Conservation (phyloP, 2,797 vertebrate genomes). For the Tenualosa thibaudeaui region DNA sequence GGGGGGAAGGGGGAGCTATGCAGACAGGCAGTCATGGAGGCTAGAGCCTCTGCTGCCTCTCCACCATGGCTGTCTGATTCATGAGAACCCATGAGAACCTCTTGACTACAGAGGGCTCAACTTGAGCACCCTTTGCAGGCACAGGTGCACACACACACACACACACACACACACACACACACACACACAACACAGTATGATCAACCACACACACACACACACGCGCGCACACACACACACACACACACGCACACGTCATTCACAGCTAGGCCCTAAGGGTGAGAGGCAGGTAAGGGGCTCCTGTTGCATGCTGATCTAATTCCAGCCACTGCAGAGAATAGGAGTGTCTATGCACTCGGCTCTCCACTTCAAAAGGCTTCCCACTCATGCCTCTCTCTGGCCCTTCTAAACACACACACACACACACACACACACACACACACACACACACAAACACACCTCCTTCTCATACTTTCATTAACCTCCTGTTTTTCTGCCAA, state of each 20-base stretch:
- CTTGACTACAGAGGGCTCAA: slow-evolving; percentile 6
- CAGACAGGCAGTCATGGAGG: not conserved
- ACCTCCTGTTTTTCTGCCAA: no score
- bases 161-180: not conserved
- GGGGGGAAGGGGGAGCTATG: no score
- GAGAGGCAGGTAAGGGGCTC: slow-evolving; percentile 1
- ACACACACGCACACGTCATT: not conserved
- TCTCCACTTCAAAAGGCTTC: slow-evolving; percentile 4
- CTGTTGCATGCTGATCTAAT: not conserved
- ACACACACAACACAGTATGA: not conserved
- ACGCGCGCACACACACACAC: not conserved
- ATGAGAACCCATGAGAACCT: not conserved
- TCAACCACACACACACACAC: not conserved
- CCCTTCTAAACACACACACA: not conserved
- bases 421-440: slow-evolving; percentile 7
- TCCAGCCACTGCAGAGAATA: not conserved
- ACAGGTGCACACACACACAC: not conserved
- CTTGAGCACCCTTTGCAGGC: not conserved
- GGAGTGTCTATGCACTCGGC: not conserved
- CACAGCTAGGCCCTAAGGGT: not conserved
- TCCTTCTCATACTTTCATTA: no score
- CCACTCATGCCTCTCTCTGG: not conserved
- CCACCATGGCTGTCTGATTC: not conserved
- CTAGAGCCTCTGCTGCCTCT: not conserved
- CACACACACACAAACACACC: not conserved